phyloP scores from a whole-genome alignment of 1,140 invertebrate genomes.

The Cecropterus lyciades region DNA sequence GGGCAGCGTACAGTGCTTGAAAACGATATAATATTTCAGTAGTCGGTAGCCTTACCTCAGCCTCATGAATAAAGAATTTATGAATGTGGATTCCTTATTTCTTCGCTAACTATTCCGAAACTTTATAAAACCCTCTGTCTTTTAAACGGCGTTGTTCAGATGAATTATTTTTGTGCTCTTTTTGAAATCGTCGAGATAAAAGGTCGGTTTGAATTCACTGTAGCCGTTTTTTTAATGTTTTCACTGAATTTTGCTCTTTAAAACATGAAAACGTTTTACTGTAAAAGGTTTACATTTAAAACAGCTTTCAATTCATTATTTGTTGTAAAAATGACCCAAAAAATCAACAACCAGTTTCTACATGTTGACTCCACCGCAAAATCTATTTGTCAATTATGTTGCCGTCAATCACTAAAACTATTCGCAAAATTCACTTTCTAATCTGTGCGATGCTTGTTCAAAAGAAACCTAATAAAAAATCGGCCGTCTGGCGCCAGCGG shows the following conservation, averaged over 20 bases:
- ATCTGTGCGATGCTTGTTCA: background rate
- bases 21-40: background rate
- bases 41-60: background rate
- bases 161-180: constrained; percentile 30
- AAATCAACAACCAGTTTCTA: background rate
- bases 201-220: constrained; percentile 20
- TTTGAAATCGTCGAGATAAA: constrained; percentile 28
- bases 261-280: constrained; percentile 6
- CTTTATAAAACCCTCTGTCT: constrained; percentile 26
- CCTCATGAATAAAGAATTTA: constrained; percentile 1
- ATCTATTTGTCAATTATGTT: background rate
- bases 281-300: background rate
- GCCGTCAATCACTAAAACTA: background rate
- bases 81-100: constrained; percentile 1
- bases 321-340: background rate
- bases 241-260: background rate
- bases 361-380: too few relatives aligned
- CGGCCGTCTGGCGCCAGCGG: constrained; percentile 6
- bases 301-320: background rate
- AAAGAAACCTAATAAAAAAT: background rate
- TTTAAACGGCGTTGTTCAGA: constrained; percentile 26
- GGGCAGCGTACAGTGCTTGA: too few relatives aligned
- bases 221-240: background rate
- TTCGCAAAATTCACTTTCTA: constrained; percentile 21
- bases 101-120: constrained; percentile 20